Base-by-base conservation (phyloP, 2,797 vertebrate species). In the Squalus acanthias region DNA sequence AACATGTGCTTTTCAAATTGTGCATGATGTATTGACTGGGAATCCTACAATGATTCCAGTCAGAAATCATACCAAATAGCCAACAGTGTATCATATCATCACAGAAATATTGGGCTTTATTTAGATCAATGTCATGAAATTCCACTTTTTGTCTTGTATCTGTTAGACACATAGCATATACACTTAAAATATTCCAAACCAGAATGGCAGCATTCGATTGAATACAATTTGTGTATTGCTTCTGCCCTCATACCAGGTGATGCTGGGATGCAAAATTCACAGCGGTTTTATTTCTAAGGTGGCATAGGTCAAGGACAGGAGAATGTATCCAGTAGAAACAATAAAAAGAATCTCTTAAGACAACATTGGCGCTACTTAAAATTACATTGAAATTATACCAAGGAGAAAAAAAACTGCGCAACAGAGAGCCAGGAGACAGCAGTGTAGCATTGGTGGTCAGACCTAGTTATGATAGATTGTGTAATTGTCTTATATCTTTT, bases 231-330 rank as follows among this genome's bases (percentile, higher is more conserved):
- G 17, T 69, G 22, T 46, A 46, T 93, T 93, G 91, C n/a, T 69
- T 93, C n/a, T 69, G n/a, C 63, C 65, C 39, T 57, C 2, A 10
- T 46, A 46, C 91, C 63, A 24, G n/a, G 91, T 93, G 91, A 69
- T 93, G n/a, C 63, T 93, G 91, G 3, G n/a, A 69, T 93, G 63
- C 91, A 69, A 93, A 69, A 93, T 69, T 93, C 91, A 69, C 33
- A 46, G 91, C n/a, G 65, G n/a, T 46, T 69, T 93, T 93, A 93
- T 93, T 93, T 93, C 29, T 65, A 65, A 91, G 57, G 57, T n/a
- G 88, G 57, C 12, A 7, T 1, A 65, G 60, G 88, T 63, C 3
- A 63, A 91, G 29, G 3, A 0, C 63, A 69, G 63, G 17, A 46
- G n/a, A 46, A 46, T 39, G n/a, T 67, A 39, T 93, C 63, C 26